phyloP scores from a whole-genome alignment of 2,888 invertebrate genomes.

The Platycheirus rosarum region DNA sequence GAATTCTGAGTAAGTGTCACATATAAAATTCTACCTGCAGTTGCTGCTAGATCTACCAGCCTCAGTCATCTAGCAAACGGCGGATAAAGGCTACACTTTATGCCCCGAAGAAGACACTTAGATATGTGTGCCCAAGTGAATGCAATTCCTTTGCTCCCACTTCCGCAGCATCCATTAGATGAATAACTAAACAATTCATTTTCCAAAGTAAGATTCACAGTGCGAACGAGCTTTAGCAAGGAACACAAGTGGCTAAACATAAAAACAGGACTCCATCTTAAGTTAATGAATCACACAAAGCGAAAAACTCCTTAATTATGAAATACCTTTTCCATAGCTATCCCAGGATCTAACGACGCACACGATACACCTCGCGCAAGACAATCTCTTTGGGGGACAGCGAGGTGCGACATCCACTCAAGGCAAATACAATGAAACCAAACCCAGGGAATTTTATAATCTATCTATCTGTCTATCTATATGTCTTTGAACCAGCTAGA shows the following conservation, averaged over 20 bases:
- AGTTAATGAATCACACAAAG: conserved; percentile 70
- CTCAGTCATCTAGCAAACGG: conserved; percentile 4
- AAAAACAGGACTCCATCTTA: conserved; percentile 56
- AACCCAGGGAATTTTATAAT: conserved; percentile 16
- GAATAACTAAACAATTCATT: conserved; percentile 74
- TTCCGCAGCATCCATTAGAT: conserved; percentile 63
- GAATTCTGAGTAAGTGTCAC: conserved; percentile 67
- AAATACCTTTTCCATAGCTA: conserved; percentile 57
- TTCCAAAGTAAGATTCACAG: conserved; percentile 44
- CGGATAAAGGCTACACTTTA: conserved; percentile 35
- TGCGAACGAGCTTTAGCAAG: neutral
- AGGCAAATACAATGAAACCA: conserved; percentile 56
- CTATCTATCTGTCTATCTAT: conserved; percentile 4
- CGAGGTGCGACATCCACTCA: conserved; percentile 9
- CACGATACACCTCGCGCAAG: conserved; percentile 27
- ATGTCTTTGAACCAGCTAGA: conserved; percentile 1
- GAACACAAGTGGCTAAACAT: conserved; percentile 2
- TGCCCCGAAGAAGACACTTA: conserved; percentile 46
- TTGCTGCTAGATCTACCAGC: conserved; percentile 8
- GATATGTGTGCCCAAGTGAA: conserved; percentile 52
- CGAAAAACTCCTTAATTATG: conserved; percentile 70
- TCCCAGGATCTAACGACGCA: conserved; percentile 14
- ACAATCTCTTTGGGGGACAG: neutral
- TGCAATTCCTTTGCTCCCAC: conserved; percentile 66
- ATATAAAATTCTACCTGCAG: conserved; percentile 65